Evolutionary conservation across 2,113 vertebrate species (phyloP).

Genomic region (Astur gentilis): DNA sequence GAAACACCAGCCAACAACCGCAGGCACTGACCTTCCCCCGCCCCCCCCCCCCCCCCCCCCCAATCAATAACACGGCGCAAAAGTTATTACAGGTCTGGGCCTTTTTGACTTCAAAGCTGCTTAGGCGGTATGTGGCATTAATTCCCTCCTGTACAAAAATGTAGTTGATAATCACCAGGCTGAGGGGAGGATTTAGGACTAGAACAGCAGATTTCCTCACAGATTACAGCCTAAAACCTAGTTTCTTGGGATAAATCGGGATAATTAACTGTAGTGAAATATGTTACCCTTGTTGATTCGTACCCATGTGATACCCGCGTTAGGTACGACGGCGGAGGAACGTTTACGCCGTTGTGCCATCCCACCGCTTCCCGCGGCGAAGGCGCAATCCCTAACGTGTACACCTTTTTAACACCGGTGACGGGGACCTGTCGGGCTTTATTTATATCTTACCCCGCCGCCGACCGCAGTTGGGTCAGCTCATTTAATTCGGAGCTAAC

Average conservation of each 20-base stretch:
- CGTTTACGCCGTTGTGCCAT: background rate
- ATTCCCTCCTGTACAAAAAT: constrained; percentile 87
- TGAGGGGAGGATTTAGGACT: constrained; percentile 80
- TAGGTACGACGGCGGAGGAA: background rate
- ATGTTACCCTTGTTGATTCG: constrained; percentile 63
- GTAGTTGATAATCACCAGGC: constrained; percentile 82
- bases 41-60: background rate
- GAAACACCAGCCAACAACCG: background rate
- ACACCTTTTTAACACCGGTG: background rate
- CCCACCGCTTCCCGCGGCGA: background rate
- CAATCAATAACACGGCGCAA: constrained; percentile 61
- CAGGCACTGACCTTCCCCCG: background rate
- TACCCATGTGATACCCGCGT: background rate
- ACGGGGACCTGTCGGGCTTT: background rate
- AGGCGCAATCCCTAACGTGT: background rate
- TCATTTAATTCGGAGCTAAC: background rate
- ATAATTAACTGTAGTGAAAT: constrained; percentile 81
- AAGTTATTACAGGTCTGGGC: constrained; percentile 77
- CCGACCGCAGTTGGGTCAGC: background rate
- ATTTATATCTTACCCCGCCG: background rate
- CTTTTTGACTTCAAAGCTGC: constrained; percentile 82
- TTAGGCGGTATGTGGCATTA: constrained; percentile 84
- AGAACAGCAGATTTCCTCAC: constrained; percentile 84
- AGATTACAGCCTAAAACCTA: constrained; percentile 83
- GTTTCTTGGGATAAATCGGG: constrained; percentile 79